phyloP scores from a whole-genome alignment of 2,888 invertebrate genomes.

The Rosalia funebris region DNA sequence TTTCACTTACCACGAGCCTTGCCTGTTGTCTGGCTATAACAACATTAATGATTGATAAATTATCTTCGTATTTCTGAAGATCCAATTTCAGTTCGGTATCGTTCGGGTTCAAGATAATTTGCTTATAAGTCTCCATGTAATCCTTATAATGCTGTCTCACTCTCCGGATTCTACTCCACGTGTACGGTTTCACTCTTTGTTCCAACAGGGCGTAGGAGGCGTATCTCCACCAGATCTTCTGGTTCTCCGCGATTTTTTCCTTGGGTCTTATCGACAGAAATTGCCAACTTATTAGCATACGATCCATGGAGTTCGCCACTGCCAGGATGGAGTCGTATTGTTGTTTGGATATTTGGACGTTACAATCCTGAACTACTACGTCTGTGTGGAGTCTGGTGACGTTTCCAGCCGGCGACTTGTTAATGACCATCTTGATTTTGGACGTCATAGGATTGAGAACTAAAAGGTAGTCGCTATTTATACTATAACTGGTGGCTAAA shows the following conservation, averaged over 20 bases:
- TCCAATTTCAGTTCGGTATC: constrained; percentile 79
- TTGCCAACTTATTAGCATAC: constrained; percentile 76
- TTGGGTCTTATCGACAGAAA: constrained; percentile 57
- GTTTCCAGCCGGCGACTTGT: constrained; percentile 65
- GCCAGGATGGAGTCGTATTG: constrained; percentile 75
- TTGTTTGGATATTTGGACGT: constrained; percentile 75
- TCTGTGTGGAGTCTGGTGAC: constrained; percentile 74
- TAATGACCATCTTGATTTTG: constrained; percentile 81
- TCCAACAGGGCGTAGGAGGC: constrained; percentile 77
- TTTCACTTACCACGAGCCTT: constrained; percentile 77
- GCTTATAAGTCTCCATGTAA: constrained; percentile 78
- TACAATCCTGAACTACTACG: constrained; percentile 78
- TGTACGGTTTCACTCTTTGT: constrained; percentile 77
- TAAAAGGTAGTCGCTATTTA: constrained; percentile 65
- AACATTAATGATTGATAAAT: constrained; percentile 77
- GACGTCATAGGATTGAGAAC: constrained; percentile 82
- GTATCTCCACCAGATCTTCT: constrained; percentile 80
- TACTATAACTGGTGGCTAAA: too few relatives aligned
- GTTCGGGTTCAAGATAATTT: constrained; percentile 75
- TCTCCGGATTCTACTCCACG: constrained; percentile 76
- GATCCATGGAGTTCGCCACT: constrained; percentile 69
- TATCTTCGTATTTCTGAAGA: constrained; percentile 79
- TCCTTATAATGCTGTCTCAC: constrained; percentile 76
- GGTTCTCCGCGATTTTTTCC: constrained; percentile 67
- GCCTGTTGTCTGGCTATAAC: constrained; percentile 84